Evolutionary conservation across 2,888 invertebrate genomes (phyloP).

Genomic region (Stenoptilia bipunctidactyla): DNA sequence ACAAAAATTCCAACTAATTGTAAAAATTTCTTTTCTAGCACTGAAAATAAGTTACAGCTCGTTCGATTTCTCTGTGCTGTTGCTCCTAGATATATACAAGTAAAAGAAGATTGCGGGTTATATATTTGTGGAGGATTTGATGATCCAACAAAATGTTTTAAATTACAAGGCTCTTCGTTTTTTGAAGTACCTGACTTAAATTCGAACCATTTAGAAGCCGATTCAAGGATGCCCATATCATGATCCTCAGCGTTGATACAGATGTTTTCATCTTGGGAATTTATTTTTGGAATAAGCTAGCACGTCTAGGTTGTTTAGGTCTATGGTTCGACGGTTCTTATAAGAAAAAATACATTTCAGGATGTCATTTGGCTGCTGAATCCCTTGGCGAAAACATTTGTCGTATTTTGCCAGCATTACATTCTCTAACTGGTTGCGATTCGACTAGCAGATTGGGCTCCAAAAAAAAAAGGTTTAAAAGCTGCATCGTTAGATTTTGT

Average conservation of each 20-base stretch:
- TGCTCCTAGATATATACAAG: conserved; percentile 14
- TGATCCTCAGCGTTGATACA: conserved; percentile 17
- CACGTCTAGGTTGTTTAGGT: conserved; percentile 6
- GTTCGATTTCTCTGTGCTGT: conserved; percentile 17
- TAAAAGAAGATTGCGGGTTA: conserved; percentile 11
- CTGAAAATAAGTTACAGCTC: conserved; percentile 18
- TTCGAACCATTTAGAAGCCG: conserved; percentile 14
- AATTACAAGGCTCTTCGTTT: conserved; percentile 18
- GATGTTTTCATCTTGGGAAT: conserved; percentile 16
- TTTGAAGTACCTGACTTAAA: conserved; percentile 18
- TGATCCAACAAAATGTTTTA: conserved; percentile 10
- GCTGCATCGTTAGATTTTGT: conserved; percentile 16
- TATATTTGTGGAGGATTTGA: conserved; percentile 11
- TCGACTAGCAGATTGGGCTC: conserved; percentile 14
- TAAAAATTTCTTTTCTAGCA: conserved; percentile 3
- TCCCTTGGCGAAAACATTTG: conserved; percentile 17
- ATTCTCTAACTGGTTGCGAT: conserved; percentile 12
- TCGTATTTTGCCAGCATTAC: conserved; percentile 20
- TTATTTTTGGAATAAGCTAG: conserved; percentile 20
- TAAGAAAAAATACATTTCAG: conserved; percentile 7
- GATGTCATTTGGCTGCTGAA: conserved; percentile 18
- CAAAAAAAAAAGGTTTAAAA: conserved; percentile 11
- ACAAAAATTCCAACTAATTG: conserved; percentile 16
- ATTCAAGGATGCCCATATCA: conserved; percentile 8
- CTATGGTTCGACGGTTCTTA: conserved; percentile 9